Evolutionary conservation across 2,888 invertebrate species (phyloP).

Genomic region (Ichneumon xanthorius): DNA sequence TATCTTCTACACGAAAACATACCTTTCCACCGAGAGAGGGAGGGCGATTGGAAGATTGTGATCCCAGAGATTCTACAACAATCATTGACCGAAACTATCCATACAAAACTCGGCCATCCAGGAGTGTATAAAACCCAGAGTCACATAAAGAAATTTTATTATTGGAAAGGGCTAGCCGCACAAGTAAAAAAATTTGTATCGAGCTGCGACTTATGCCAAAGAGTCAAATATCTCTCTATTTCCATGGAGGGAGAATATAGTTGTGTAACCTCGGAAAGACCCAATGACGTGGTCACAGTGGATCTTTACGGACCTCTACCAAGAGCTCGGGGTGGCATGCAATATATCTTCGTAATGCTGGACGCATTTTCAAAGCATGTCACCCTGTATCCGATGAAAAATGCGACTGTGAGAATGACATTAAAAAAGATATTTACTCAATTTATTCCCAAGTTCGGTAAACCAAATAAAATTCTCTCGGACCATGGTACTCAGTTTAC

Average conservation of each 20-base stretch:
- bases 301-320: slow-evolving; percentile 26
- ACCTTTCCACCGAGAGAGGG: neutral
- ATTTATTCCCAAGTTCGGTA: slow-evolving; percentile 42
- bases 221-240: slow-evolving; percentile 44
- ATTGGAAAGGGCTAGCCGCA: slow-evolving; percentile 34
- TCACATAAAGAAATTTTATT: slow-evolving; percentile 41
- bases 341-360: slow-evolving; percentile 72
- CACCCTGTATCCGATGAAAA: slow-evolving; percentile 69
- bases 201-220: too few relatives aligned
- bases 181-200: slow-evolving; percentile 46
- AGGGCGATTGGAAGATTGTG: slow-evolving; percentile 1
- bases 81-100: slow-evolving; percentile 19
- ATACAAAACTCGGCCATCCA: slow-evolving; percentile 52
- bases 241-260: slow-evolving; percentile 54
- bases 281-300: slow-evolving; percentile 15
- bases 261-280: neutral
- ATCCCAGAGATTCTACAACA: slow-evolving; percentile 7
- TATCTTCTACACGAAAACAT: neutral
- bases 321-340: slow-evolving; percentile 25
- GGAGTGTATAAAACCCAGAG: slow-evolving; percentile 44
- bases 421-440: slow-evolving; percentile 36
- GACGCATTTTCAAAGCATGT: slow-evolving; percentile 72
- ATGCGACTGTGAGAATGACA: slow-evolving; percentile 62
- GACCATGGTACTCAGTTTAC: slow-evolving; percentile 70
- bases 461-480: slow-evolving; percentile 49